Percentiles rank a stretch among this genome's conserved stretches.
Evolutionary conservation across 1,140 invertebrate genomes (phyloP).

Genomic region (Diorhabda elongata): DNA sequence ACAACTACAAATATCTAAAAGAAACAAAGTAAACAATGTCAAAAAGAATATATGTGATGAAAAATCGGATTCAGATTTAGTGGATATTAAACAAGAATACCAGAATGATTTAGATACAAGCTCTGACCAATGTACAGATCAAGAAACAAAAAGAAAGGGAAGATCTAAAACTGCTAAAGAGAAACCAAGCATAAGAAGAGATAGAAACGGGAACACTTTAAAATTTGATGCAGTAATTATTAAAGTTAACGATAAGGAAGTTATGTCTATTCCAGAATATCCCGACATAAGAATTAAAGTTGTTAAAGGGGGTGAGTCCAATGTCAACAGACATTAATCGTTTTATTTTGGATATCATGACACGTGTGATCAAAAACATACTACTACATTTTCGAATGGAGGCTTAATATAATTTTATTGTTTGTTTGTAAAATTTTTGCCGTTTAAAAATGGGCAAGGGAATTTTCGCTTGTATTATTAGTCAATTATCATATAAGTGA

Average conservation of each 20-base stretch:
- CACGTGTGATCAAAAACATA: too few species aligned
- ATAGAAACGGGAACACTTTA: neutral
- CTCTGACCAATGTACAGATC: neutral
- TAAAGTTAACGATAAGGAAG: slow-evolving; percentile 2
- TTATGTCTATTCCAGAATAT: slow-evolving; percentile 13
- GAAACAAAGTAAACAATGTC: too few species aligned
- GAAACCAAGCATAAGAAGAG: neutral
- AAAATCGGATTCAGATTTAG: neutral
- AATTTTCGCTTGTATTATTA: too few species aligned
- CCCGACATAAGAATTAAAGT: slow-evolving; percentile 19
- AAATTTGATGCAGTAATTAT: slow-evolving; percentile 9
- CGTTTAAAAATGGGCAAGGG: too few species aligned
- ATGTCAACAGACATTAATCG: too few species aligned
- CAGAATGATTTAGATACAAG: neutral
- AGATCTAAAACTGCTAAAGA: neutral
- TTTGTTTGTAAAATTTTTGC: too few species aligned
- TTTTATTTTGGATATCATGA: too few species aligned
- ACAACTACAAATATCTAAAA: neutral
- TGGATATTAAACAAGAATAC: too few species aligned
- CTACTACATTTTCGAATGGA: too few species aligned
- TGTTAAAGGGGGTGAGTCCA: slow-evolving; percentile 7
- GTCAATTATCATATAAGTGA: too few species aligned
- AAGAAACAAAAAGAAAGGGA: neutral
- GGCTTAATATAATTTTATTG: too few species aligned
- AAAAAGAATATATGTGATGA: too few species aligned